Evolutionary conservation across 2,888 invertebrate species (phyloP).

Genomic region (Drosophila hamatofila): DNA sequence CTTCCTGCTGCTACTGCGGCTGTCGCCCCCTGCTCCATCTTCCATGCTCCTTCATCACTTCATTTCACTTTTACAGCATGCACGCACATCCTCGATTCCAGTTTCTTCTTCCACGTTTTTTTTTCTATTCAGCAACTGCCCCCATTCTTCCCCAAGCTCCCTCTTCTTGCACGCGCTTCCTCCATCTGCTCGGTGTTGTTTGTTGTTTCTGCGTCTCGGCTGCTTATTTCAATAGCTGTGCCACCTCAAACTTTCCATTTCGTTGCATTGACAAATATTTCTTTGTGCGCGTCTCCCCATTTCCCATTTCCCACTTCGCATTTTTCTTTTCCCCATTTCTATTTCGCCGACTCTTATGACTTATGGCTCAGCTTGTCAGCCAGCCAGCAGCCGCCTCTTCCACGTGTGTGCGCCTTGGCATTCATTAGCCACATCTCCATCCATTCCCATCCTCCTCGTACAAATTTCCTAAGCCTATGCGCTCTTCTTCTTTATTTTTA

Average conservation of each 20-base stretch:
- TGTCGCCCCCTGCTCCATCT: not conserved
- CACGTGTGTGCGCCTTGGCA: constrained; percentile 45
- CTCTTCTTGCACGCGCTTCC: not conserved
- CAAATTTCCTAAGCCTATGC: constrained; percentile 38
- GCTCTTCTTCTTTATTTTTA: constrained; percentile 7
- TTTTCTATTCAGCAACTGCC: constrained; percentile 28
- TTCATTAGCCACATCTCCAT: constrained; percentile 67
- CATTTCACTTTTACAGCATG: constrained; percentile 71
- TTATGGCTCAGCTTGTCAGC: constrained; percentile 17
- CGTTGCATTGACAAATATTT: constrained; percentile 74
- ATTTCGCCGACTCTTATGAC: not conserved
- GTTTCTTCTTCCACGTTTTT: constrained; percentile 26
- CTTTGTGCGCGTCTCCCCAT: constrained; percentile 42
- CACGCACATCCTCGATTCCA: constrained; percentile 55
- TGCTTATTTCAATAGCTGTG: constrained; percentile 56
- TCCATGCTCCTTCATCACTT: constrained; percentile 48
- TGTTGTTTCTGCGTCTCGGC: constrained; percentile 30
- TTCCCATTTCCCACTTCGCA: constrained; percentile 1
- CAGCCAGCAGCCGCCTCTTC: not conserved
- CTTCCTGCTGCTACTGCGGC: not conserved
- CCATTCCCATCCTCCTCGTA: constrained; percentile 5
- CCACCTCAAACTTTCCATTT: constrained; percentile 74
- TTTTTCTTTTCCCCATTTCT: not conserved
- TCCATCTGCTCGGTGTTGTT: constrained; percentile 7
- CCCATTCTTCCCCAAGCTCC: not conserved